Percentiles rank a stretch among this genome's conserved stretches.
Conservation (phyloP, 2,113 vertebrate species). For the Zosterops borbonicus region DNA sequence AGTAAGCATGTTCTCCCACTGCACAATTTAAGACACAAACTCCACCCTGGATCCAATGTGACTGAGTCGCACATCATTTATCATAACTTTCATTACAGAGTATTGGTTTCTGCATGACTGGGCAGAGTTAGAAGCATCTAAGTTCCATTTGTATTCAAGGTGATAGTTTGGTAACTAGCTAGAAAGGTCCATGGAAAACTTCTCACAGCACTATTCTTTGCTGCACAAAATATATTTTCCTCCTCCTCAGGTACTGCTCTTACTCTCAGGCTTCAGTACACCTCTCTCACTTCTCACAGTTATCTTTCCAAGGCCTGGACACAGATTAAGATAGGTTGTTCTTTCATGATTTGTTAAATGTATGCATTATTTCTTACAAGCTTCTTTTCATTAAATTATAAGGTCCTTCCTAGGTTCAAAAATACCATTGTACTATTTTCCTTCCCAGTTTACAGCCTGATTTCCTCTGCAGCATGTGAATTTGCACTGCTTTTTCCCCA, state of each 20-base stretch:
- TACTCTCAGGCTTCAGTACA: background rate
- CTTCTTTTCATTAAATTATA: background rate
- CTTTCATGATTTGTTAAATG: background rate
- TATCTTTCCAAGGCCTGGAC: background rate
- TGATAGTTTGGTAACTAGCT: background rate
- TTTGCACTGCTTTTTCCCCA: background rate
- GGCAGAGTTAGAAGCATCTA: background rate
- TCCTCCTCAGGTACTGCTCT: background rate
- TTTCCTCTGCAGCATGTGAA: background rate
- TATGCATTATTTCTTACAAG: background rate
- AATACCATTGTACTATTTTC: background rate
- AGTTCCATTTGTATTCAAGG: background rate
- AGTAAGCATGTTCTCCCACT: background rate
- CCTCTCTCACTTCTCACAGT: background rate
- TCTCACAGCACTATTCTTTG: background rate
- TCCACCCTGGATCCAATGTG: background rate
- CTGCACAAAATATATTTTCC: background rate
- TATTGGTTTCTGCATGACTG: background rate
- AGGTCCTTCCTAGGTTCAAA: background rate
- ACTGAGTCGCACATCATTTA: background rate
- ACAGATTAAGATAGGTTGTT: background rate
- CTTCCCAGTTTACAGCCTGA: background rate
- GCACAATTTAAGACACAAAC: background rate
- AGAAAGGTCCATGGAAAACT: background rate
- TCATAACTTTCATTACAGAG: background rate